phyloP scores from a whole-genome alignment of 2,797 vertebrate species.

The Scarus forsteni region DNA sequence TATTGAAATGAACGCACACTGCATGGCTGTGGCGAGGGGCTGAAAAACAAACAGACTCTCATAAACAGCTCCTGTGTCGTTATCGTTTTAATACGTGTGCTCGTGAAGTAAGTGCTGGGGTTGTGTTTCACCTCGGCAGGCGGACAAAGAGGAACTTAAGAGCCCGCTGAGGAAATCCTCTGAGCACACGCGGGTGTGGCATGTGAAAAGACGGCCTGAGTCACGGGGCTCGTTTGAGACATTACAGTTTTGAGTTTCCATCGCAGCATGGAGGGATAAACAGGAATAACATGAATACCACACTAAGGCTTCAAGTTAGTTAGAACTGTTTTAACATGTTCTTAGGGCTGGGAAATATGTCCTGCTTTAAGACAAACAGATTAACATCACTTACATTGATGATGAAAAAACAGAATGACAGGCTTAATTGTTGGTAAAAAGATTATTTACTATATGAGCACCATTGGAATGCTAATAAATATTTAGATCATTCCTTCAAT shows the following conservation, averaged over 20 bases:
- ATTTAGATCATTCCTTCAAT: no score
- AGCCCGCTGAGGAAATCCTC: slow-evolving; percentile 47
- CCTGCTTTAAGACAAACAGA: no score
- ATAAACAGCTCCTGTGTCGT: slow-evolving; percentile 20
- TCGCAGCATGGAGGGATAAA: neutral
- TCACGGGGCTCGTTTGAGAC: slow-evolving; percentile 38
- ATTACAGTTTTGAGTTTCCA: slow-evolving; percentile 29
- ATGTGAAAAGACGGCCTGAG: slow-evolving; percentile 40
- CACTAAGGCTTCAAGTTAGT: neutral
- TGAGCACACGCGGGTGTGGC: slow-evolving; percentile 64
- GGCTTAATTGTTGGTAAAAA: no score
- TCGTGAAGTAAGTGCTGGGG: slow-evolving; percentile 69
- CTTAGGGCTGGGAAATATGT: no score
- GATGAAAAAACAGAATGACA: no score
- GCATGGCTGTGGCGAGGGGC: slow-evolving; percentile 50
- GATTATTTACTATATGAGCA: no score
- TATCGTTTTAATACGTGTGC: slow-evolving; percentile 18
- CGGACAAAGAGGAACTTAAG: slow-evolving; percentile 63
- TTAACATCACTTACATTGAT: no score
- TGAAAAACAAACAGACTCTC: slow-evolving; percentile 17
- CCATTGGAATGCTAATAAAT: no score
- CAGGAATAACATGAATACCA: neutral
- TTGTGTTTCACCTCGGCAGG: slow-evolving; percentile 24
- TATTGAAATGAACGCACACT: slow-evolving; percentile 23
- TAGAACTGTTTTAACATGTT: no score